Conservation (phyloP, 2,113 vertebrate species). For the Sterrhoptilus dennistouni region DNA sequence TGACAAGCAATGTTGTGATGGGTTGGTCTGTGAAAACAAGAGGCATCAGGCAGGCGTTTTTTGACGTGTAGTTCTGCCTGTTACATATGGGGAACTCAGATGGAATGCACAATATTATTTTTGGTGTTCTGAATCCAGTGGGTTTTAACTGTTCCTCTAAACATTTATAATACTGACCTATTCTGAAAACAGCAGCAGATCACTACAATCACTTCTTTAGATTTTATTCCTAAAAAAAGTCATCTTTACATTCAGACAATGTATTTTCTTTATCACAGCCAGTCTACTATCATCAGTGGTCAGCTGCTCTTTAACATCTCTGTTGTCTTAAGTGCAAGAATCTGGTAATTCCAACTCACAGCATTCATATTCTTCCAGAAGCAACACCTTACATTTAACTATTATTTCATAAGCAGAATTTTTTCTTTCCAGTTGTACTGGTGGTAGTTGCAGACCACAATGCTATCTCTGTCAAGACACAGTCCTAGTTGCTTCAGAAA, state of each 20-base stretch:
- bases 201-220: neutral
- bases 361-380: neutral
- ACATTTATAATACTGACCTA: neutral
- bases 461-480: neutral
- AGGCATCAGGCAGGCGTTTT: neutral
- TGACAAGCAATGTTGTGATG: neutral
- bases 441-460: neutral
- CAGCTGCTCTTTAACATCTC: neutral
- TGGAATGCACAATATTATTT: neutral
- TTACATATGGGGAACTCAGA: neutral
- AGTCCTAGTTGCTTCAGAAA: neutral
- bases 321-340: neutral
- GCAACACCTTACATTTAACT: neutral
- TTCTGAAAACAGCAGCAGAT: neutral
- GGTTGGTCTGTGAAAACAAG: neutral
- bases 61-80: neutral
- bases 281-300: neutral
- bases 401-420: neutral
- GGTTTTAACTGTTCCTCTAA: neutral
- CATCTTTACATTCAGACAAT: neutral
- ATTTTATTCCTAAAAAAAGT: neutral
- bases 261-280: neutral
- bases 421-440: neutral
- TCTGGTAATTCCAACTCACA: neutral
- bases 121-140: neutral